phyloP scores from a whole-genome alignment of 2,888 invertebrate species.

The Ischnura elegans region DNA sequence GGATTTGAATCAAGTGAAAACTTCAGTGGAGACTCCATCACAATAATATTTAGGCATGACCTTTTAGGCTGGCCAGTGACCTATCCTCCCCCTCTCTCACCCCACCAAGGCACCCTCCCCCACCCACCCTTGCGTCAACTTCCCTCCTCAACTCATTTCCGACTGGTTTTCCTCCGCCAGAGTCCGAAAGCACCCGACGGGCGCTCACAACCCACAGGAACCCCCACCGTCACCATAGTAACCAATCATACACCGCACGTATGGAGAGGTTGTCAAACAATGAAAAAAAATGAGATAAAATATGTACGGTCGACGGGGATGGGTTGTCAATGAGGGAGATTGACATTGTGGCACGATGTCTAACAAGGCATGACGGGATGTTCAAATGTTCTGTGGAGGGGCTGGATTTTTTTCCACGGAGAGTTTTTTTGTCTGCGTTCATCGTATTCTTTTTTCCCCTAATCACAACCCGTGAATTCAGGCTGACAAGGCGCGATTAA shows the following conservation, averaged over 20 bases:
- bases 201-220: conserved; percentile 18
- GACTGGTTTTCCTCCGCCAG: no score
- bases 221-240: conserved; percentile 21
- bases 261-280: conserved; percentile 64
- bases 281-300: not conserved
- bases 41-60: conserved; percentile 56
- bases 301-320: not conserved
- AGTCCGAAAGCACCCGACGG: conserved; percentile 50
- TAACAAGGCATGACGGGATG: conserved; percentile 31
- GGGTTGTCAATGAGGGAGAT: conserved; percentile 27
- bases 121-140: conserved; percentile 38
- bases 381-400: not conserved
- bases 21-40: not conserved
- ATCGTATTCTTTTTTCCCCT: not conserved
- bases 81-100: not conserved
- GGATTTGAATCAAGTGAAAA: no score
- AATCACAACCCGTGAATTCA: not conserved
- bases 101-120: not conserved
- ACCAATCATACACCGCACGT: conserved; percentile 48
- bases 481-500: not conserved
- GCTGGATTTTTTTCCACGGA: not conserved
- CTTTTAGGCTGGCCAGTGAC: conserved; percentile 37
- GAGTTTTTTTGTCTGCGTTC: not conserved
- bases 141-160: conserved; percentile 57
- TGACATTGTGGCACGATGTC: conserved; percentile 31